Conservation (phyloP, 1,140 invertebrate genomes). For the Sarcophaga bullata region DNA sequence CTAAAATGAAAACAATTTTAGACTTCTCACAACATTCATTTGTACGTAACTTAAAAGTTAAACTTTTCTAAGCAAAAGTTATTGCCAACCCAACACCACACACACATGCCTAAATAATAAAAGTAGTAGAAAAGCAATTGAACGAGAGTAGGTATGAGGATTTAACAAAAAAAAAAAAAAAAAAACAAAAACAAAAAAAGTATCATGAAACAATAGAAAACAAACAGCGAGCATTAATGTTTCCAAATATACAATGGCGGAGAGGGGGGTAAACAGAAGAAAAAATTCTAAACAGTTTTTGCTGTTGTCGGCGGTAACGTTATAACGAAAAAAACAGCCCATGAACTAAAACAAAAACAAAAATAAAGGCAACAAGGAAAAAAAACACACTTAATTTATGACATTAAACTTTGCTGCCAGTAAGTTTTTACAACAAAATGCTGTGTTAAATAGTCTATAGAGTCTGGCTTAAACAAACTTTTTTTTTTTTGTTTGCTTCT, state of each 20-base stretch:
- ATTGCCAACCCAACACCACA: not conserved
- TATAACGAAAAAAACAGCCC: not conserved
- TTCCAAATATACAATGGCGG: constrained; percentile 33
- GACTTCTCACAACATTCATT: constrained; percentile 37
- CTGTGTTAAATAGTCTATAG: constrained; percentile 39
- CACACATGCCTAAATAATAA: not conserved
- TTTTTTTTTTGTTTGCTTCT: not conserved
- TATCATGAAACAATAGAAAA: not conserved
- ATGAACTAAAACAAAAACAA: constrained; percentile 15
- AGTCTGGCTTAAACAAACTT: constrained; percentile 33
- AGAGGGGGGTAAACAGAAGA: not conserved
- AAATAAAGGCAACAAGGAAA: constrained; percentile 6
- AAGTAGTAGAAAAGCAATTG: not conserved
- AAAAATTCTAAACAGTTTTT: constrained; percentile 25
- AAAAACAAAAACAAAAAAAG: constrained; percentile 30
- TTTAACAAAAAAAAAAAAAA: constrained; percentile 13
- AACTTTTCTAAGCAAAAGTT: not conserved
- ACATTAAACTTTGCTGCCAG: constrained; percentile 39
- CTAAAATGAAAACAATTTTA: constrained; percentile 32
- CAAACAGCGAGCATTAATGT: constrained; percentile 23
- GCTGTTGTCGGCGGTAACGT: not conserved
- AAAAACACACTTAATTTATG: constrained; percentile 38
- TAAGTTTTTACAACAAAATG: constrained; percentile 26
- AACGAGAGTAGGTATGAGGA: not conserved
- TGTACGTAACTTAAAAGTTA: constrained; percentile 30